These are phyloP conservation scores for Chunga burmeisteri DNA, from an alignment of 2,113 vertebrate species.

Conservation along the genomic window DNA sequence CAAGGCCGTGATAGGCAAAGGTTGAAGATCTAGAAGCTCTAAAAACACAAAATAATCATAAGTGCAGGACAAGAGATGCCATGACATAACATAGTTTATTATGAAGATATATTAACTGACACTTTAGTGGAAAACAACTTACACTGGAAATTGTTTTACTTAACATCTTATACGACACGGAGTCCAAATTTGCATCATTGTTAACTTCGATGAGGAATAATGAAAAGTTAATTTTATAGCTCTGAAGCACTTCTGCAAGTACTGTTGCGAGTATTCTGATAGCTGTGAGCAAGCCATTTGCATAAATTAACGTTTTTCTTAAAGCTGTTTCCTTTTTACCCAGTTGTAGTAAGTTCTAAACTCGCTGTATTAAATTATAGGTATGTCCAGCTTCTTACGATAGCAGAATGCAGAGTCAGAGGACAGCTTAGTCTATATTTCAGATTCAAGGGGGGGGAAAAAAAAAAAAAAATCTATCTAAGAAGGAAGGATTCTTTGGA, in stretches of 20 bases:
- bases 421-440: background rate
- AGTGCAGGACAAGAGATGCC: background rate
- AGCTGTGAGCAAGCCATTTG: background rate
- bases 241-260: background rate
- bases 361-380: background rate
- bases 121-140: background rate
- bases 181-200: background rate
- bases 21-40: constrained; percentile 97
- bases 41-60: constrained; percentile 32
- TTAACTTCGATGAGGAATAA: background rate
- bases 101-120: background rate
- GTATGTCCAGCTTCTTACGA: background rate
- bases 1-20: constrained; percentile 88
- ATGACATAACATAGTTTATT: background rate
- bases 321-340: background rate
- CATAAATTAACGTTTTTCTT: background rate
- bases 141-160: background rate
- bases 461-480: background rate
- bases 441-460: background rate
- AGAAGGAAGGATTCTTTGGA: background rate
- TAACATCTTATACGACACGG: background rate
- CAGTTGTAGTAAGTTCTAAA: background rate
- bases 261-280: background rate
- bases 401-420: background rate
- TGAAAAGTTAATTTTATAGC: background rate